Conservation (phyloP, 2,888 invertebrate species). For the Lepidochrysops patricia region DNA sequence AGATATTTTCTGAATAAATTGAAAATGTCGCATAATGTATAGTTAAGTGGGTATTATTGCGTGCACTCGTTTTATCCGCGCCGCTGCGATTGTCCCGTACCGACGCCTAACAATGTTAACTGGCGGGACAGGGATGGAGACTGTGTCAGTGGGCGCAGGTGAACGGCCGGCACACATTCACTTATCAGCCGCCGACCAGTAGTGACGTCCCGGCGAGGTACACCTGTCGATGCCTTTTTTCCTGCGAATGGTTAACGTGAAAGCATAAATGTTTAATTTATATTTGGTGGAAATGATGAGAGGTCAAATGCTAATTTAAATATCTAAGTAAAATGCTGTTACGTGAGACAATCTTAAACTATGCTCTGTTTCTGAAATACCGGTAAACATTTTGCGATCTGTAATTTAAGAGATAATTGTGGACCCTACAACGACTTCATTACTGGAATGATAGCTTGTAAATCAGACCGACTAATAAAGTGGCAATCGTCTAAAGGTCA, state of each 20-base stretch:
- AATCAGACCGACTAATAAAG: neutral
- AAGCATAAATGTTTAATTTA: constrained; percentile 29
- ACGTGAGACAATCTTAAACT: no score
- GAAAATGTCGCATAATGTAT: constrained; percentile 46
- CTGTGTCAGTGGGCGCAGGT: constrained; percentile 66
- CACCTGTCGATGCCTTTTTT: constrained; percentile 48
- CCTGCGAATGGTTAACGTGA: constrained; percentile 27
- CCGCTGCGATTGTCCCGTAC: constrained; percentile 33
- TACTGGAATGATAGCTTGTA: neutral
- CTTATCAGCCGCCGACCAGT: constrained; percentile 62
- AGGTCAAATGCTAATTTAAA: no score
- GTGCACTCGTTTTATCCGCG: constrained; percentile 36
- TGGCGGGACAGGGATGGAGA: constrained; percentile 43
- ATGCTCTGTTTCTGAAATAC: neutral
- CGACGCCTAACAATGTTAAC: constrained; percentile 21
- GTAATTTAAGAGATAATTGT: neutral
- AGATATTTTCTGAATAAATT: constrained; percentile 45
- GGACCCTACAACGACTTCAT: neutral
- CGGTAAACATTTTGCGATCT: neutral
- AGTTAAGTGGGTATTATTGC: constrained; percentile 41
- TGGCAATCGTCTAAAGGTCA: neutral
- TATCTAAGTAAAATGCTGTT: no score
- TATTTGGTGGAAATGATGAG: no score
- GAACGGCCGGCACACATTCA: constrained; percentile 69
- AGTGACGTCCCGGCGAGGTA: constrained; percentile 41